These are phyloP conservation scores for Stegophylla sp. DNA, from an alignment of 2,888 invertebrate species.

Conservation along the genomic window DNA sequence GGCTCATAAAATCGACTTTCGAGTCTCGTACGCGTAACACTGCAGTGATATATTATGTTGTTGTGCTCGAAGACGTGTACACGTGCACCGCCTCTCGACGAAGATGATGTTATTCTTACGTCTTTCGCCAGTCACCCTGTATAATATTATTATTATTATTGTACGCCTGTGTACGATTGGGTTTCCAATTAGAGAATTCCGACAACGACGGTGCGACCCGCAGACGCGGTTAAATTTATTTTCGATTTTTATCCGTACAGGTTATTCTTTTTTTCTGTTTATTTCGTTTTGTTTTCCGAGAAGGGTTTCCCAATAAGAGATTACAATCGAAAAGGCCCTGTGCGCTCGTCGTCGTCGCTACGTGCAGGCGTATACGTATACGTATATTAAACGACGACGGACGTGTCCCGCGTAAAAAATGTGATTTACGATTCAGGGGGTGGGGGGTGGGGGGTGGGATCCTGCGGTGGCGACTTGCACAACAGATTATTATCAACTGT, in stretches of 20 bases:
- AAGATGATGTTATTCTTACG: too few relatives aligned
- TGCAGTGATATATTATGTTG: too few relatives aligned
- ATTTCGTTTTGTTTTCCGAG: constrained; percentile 42
- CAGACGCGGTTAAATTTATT: constrained; percentile 20
- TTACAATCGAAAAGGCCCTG: constrained; percentile 46
- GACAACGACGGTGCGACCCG: background rate
- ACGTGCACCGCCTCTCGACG: too few relatives aligned
- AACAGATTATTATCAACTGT: constrained; percentile 55
- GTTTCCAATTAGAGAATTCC: constrained; percentile 54
- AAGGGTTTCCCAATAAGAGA: constrained; percentile 56
- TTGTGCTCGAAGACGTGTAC: too few relatives aligned
- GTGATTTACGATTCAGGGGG: constrained; percentile 52
- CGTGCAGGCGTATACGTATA: too few relatives aligned
- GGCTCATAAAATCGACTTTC: too few relatives aligned
- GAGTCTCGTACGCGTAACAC: too few relatives aligned
- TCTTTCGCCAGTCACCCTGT: too few relatives aligned
- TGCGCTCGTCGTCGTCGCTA: too few relatives aligned
- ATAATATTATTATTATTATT: too few relatives aligned
- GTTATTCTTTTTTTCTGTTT: background rate
- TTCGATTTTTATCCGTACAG: constrained; percentile 49
- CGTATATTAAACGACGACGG: constrained; percentile 14
- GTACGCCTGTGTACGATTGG: background rate
- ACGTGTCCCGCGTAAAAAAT: constrained; percentile 21
- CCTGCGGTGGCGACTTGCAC: constrained; percentile 53
- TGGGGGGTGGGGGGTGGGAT: constrained; percentile 3